These are phyloP conservation scores for Rallus crepitans DNA, from an alignment of 2,797 vertebrate species.

Conservation along the genomic window DNA sequence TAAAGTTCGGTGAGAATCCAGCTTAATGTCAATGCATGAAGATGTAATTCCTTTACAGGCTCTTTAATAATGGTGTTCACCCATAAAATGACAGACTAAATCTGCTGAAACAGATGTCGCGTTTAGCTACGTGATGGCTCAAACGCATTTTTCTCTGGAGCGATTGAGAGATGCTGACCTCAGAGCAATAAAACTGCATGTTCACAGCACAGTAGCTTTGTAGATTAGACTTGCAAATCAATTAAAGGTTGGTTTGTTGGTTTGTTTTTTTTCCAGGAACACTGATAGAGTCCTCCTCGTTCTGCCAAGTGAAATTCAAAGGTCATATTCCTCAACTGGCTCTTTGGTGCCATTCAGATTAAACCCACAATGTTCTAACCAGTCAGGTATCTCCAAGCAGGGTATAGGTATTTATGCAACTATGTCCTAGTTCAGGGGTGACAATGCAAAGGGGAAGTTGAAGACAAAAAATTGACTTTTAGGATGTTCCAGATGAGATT, in stretches of 20 bases:
- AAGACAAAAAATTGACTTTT: neutral
- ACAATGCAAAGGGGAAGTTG: neutral
- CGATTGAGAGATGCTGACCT: neutral
- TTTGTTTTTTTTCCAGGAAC: conserved; percentile 1
- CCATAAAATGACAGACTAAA: neutral
- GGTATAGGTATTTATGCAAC: neutral
- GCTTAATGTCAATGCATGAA: neutral
- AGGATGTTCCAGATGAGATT: neutral
- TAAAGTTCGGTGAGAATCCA: neutral
- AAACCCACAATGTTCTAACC: neutral
- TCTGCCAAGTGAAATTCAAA: conserved; percentile 31
- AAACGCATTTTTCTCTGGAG: neutral
- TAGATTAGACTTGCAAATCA: conserved; percentile 36
- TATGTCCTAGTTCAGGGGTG: neutral
- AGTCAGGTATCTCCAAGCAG: neutral
- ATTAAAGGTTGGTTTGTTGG: neutral
- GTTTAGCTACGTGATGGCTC: neutral
- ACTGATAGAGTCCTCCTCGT: conserved; percentile 10
- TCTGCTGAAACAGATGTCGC: neutral
- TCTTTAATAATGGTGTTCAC: neutral
- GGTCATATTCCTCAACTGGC: neutral
- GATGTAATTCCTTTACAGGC: neutral
- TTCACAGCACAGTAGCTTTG: neutral
- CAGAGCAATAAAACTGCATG: conserved; percentile 29
- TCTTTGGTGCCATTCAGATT: neutral